Evolutionary conservation across 2,113 vertebrate genomes (phyloP).

Genomic region (Syrrhaptes paradoxus): DNA sequence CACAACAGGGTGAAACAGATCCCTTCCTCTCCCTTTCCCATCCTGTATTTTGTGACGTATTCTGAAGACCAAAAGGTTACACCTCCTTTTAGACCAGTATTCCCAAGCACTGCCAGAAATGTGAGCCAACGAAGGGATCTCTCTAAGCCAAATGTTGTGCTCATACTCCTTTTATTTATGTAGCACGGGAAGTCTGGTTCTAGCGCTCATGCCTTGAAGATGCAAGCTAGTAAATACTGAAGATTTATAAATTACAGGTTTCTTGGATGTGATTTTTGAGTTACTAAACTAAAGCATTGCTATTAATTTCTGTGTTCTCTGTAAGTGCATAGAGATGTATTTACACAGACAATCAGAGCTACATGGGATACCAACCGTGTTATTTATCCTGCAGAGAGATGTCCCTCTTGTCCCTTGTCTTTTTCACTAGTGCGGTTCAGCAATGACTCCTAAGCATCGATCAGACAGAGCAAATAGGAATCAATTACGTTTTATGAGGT

Average conservation of each 20-base stretch:
- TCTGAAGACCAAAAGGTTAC: background rate
- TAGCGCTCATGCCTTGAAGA: background rate
- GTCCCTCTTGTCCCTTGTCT: background rate
- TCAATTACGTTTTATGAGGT: constrained; percentile 75
- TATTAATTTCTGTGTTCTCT: constrained; percentile 4
- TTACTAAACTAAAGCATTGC: constrained; percentile 12
- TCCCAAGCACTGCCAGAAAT: background rate
- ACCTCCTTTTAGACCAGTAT: background rate
- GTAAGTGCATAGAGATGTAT: background rate
- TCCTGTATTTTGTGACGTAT: background rate
- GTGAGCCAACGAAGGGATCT: background rate
- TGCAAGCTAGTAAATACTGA: background rate
- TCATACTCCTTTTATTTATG: background rate
- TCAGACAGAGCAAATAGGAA: constrained; percentile 70
- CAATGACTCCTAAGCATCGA: constrained; percentile 61
- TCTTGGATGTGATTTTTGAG: background rate
- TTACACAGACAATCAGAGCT: constrained; percentile 22
- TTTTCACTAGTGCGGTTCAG: constrained; percentile 36
- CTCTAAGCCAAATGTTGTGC: background rate
- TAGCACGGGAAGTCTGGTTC: background rate
- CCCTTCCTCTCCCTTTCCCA: background rate
- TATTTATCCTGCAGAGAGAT: constrained; percentile 7
- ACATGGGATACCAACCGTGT: background rate
- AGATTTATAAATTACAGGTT: background rate
- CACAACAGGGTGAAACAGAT: background rate